These are phyloP conservation scores for Sinotaia quadrata DNA, from an alignment of 2,888 invertebrate species.

Conservation along the genomic window DNA sequence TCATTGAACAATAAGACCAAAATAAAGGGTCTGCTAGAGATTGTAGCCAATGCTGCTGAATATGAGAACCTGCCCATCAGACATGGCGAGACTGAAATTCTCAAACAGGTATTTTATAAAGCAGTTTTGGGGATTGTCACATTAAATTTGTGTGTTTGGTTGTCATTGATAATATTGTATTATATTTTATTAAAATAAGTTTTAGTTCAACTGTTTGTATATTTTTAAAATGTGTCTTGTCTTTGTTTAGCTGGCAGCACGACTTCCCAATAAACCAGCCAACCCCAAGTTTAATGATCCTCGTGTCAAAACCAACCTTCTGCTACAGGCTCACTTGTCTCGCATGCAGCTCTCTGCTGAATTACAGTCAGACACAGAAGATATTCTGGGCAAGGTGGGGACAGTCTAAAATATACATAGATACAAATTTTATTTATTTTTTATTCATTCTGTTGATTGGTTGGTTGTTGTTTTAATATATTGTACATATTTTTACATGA, in stretches of 20 bases:
- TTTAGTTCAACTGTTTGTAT: neutral
- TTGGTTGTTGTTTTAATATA: neutral
- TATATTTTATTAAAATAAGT: neutral
- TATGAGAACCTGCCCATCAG: slow-evolving; percentile 94
- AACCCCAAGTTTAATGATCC: slow-evolving; percentile 93
- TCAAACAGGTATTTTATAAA: slow-evolving; percentile 75
- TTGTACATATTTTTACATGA: neutral
- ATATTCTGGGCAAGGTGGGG: slow-evolving; percentile 81
- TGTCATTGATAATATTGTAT: too few relatives aligned
- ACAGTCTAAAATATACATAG: neutral
- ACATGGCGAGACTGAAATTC: slow-evolving; percentile 93
- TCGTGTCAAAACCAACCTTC: slow-evolving; percentile 92
- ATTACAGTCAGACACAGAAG: slow-evolving; percentile 94
- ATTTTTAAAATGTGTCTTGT: neutral
- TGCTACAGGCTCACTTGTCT: slow-evolving; percentile 96
- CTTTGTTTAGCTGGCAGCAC: slow-evolving; percentile 68
- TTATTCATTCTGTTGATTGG: neutral
- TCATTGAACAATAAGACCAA: slow-evolving; percentile 98
- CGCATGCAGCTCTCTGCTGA: slow-evolving; percentile 95
- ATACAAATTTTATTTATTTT: neutral
- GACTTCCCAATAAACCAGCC: slow-evolving; percentile 80
- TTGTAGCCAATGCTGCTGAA: slow-evolving; percentile 97
- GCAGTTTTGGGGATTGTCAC: neutral
- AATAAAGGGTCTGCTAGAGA: slow-evolving; percentile 95
- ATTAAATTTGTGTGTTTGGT: too few relatives aligned